phyloP scores from a whole-genome alignment of 1,140 invertebrate genomes.

The Hylaeus anthracinus region DNA sequence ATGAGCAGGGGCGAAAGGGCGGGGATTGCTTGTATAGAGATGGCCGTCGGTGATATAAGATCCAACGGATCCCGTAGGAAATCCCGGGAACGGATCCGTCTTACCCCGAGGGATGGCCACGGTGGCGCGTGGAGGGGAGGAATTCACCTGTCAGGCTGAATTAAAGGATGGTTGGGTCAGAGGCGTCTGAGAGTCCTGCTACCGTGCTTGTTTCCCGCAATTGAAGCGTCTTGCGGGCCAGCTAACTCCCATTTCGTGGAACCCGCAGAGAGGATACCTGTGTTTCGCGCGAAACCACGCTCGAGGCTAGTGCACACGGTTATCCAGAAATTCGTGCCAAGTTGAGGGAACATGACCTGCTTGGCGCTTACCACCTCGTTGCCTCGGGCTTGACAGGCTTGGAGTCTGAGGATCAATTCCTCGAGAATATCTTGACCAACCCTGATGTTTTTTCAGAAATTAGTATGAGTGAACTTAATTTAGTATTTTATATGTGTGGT shows the following conservation, averaged over 20 bases:
- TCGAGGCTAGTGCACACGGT: constrained; percentile 1
- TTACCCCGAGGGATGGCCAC: constrained; percentile 79
- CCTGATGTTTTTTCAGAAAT: too few relatives aligned
- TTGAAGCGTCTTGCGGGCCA: constrained; percentile 65
- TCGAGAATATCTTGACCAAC: too few relatives aligned
- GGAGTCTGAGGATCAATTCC: too few relatives aligned
- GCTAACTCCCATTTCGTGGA: constrained; percentile 54
- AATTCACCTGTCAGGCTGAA: constrained; percentile 80
- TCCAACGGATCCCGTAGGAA: constrained; percentile 81
- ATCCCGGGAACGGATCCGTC: constrained; percentile 81
- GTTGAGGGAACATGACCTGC: too few relatives aligned
- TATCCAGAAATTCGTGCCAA: too few relatives aligned
- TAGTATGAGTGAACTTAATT: too few relatives aligned
- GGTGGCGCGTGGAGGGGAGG: constrained; percentile 62
- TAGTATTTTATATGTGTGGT: too few relatives aligned
- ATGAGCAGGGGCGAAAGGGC: constrained; percentile 57
- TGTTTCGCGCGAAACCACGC: constrained; percentile 43
- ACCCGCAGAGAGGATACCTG: constrained; percentile 43
- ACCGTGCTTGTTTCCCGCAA: constrained; percentile 57
- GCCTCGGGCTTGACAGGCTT: too few relatives aligned
- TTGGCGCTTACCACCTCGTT: too few relatives aligned
- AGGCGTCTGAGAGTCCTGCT: constrained; percentile 45
- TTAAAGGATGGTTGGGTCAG: constrained; percentile 80
- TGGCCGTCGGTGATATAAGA: constrained; percentile 81
- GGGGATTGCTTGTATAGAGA: constrained; percentile 79